A percentile compares a stretch with the other conserved stretches of the same genome.
Evolutionary conservation across 2,113 vertebrate species (phyloP).

Genomic region (Pardalotus punctatus): DNA sequence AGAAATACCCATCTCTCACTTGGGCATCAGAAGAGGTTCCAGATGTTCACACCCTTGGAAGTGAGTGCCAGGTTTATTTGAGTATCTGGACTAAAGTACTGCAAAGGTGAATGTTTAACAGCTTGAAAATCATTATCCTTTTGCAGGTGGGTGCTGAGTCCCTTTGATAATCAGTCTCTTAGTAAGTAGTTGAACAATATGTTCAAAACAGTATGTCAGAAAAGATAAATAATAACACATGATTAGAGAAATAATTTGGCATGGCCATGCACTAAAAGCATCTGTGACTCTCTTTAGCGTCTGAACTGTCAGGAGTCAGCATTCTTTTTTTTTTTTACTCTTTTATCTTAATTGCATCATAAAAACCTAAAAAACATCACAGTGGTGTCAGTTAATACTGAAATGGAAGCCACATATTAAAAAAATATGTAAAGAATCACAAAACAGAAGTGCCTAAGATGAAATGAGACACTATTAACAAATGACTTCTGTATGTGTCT

Average conservation of each 20-base stretch:
- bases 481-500: background rate
- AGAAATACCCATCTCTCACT: background rate
- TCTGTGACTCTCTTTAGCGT: background rate
- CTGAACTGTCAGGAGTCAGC: background rate
- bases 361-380: background rate
- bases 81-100: background rate
- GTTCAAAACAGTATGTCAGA: background rate
- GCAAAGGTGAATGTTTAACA: background rate
- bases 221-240: background rate
- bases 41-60: background rate
- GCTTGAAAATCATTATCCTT: background rate
- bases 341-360: background rate
- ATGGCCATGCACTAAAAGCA: background rate
- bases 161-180: background rate
- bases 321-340: background rate
- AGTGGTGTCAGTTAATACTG: background rate
- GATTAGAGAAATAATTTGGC: background rate
- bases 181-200: background rate
- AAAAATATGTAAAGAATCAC: background rate
- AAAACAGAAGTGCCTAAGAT: background rate
- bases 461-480: background rate
- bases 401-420: background rate
- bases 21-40: background rate
- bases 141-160: background rate
- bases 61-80: accelerated